Percentiles rank a stretch among this genome's conserved stretches.
These are phyloP conservation scores for Adelges cooleyi DNA, from an alignment of 1,140 invertebrate species.

Conservation along the genomic window DNA sequence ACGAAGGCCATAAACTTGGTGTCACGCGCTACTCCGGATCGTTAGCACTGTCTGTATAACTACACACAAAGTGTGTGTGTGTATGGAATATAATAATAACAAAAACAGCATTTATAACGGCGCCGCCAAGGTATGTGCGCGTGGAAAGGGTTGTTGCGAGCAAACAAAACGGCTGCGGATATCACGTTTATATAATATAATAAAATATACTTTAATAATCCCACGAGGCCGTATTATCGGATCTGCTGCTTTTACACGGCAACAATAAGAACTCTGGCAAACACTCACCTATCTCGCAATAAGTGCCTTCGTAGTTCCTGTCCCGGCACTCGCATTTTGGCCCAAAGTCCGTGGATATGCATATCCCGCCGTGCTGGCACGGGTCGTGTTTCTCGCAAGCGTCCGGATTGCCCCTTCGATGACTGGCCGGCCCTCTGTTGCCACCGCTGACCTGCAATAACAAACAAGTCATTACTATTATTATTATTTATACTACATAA, in stretches of 20 bases:
- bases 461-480: constrained; percentile 34
- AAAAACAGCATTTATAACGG: too few species aligned
- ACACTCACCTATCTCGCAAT: constrained; percentile 80
- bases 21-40: background rate
- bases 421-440: constrained; percentile 25
- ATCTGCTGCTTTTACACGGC: constrained; percentile 31
- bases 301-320: constrained; percentile 79
- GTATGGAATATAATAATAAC: background rate
- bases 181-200: too few species aligned
- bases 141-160: too few species aligned
- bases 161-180: too few species aligned
- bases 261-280: background rate
- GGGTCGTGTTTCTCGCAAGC: constrained; percentile 77
- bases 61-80: background rate
- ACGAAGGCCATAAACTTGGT: too few species aligned
- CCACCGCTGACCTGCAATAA: constrained; percentile 41
- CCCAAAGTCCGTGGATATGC: constrained; percentile 85
- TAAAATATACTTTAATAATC: too few species aligned
- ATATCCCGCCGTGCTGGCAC: constrained; percentile 85
- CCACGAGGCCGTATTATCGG: too few species aligned
- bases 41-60: background rate
- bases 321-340: constrained; percentile 85
- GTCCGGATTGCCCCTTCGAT: constrained; percentile 41
- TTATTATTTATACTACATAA: too few species aligned
- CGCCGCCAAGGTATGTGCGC: too few species aligned